Evolutionary conservation across 1,140 invertebrate species (phyloP).

Genomic region (Sitobion miscanthi): DNA sequence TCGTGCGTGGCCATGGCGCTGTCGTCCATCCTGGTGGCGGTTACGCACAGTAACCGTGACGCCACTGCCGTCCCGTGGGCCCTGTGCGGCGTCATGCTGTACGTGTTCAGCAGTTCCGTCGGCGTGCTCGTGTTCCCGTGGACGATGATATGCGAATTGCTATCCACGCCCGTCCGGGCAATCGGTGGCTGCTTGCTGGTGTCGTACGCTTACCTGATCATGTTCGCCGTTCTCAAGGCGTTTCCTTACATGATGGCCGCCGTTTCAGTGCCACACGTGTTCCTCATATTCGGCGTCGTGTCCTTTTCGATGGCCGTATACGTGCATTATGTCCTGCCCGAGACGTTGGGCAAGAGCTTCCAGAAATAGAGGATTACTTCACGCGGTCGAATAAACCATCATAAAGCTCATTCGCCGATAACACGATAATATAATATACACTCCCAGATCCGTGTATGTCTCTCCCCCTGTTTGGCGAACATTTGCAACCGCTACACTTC

Average conservation of each 20-base stretch:
- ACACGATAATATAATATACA: background rate
- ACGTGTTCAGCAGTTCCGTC: slow-evolving; percentile 66
- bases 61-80: slow-evolving; percentile 59
- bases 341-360: slow-evolving; percentile 76
- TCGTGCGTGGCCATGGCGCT: slow-evolving; percentile 67
- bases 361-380: slow-evolving; percentile 64
- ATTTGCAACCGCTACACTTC: background rate
- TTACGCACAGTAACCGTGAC: too few species aligned
- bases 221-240: slow-evolving; percentile 71
- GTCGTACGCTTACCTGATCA: slow-evolving; percentile 69
- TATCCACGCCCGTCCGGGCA: slow-evolving; percentile 64
- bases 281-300: slow-evolving; percentile 70
- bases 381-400: background rate
- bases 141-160: slow-evolving; percentile 67
- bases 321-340: slow-evolving; percentile 72
- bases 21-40: background rate
- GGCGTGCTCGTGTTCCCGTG: slow-evolving; percentile 71
- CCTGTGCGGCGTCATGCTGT: slow-evolving; percentile 64
- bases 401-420: background rate
- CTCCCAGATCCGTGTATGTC: too few species aligned
- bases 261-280: slow-evolving; percentile 67
- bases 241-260: slow-evolving; percentile 67
- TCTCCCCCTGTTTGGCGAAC: background rate
- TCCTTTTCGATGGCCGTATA: slow-evolving; percentile 68
- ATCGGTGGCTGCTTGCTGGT: slow-evolving; percentile 67